A percentile compares a stretch with the other conserved stretches of the same genome.
phyloP scores from a whole-genome alignment of 2,888 invertebrate genomes.

The Calameuta idolon region DNA sequence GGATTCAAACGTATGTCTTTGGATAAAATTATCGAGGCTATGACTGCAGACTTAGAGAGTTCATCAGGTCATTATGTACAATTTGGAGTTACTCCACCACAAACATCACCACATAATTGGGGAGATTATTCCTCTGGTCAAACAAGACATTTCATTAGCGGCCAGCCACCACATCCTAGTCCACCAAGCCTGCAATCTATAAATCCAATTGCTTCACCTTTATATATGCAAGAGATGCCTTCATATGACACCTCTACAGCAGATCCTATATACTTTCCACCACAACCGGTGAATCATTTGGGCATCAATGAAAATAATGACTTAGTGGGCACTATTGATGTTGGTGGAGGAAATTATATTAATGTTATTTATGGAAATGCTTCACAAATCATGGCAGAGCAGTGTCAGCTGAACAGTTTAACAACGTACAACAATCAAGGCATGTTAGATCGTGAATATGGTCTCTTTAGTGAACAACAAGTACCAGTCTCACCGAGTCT shows the following conservation, averaged over 20 bases:
- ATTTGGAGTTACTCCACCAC: slow-evolving; percentile 68
- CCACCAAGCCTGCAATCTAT: slow-evolving; percentile 34
- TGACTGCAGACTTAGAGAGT: slow-evolving; percentile 72
- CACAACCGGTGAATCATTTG: slow-evolving; percentile 57
- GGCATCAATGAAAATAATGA: slow-evolving; percentile 63
- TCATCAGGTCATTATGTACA: slow-evolving; percentile 72
- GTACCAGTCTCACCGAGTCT: slow-evolving; percentile 44
- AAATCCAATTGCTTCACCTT: slow-evolving; percentile 42
- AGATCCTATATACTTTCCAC: slow-evolving; percentile 58
- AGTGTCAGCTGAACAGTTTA: slow-evolving; percentile 54
- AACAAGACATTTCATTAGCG: slow-evolving; percentile 48
- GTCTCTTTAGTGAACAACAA: slow-evolving; percentile 59
- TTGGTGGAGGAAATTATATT: slow-evolving; percentile 66
- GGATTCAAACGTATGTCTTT: slow-evolving; percentile 61
- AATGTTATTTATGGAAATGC: slow-evolving; percentile 64
- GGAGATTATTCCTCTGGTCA: slow-evolving; percentile 54
- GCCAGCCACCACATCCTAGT: slow-evolving; percentile 33
- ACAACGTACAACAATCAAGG: slow-evolving; percentile 48
- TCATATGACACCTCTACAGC: slow-evolving; percentile 40
- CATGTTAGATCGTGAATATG: slow-evolving; percentile 60
- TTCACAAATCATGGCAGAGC: slow-evolving; percentile 60
- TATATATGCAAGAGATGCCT: slow-evolving; percentile 53
- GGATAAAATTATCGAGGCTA: slow-evolving; percentile 73
- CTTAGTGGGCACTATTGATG: slow-evolving; percentile 63
- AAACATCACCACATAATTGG: slow-evolving; percentile 56